phyloP scores from a whole-genome alignment of 2,797 vertebrate genomes.

The Esox lucius region DNA sequence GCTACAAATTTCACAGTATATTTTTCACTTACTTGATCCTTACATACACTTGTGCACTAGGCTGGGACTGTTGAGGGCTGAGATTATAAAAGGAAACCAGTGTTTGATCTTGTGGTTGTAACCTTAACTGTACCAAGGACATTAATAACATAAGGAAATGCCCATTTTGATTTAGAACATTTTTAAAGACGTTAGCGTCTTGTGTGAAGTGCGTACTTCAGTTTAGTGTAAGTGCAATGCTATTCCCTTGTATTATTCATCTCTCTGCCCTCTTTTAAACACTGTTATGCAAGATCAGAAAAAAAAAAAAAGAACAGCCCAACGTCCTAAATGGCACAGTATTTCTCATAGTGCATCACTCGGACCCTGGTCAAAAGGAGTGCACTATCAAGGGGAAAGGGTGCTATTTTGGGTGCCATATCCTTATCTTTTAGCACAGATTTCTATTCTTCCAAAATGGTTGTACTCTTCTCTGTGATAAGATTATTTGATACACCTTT shows the following conservation, averaged over 20 bases:
- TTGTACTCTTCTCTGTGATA: conserved; percentile 4
- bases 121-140: neutral
- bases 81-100: neutral
- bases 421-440: neutral
- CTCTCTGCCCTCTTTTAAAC: conserved; percentile 29
- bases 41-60: neutral
- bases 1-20: neutral
- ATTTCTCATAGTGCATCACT: neutral
- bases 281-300: conserved; percentile 28
- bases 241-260: conserved; percentile 41
- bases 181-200: conserved; percentile 16
- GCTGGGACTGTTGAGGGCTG: neutral
- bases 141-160: conserved; percentile 4
- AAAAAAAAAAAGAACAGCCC: neutral
- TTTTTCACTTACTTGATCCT: neutral
- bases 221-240: conserved; percentile 18
- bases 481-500: neutral
- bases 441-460: neutral
- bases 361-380: neutral
- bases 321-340: neutral
- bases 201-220: neutral
- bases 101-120: neutral
- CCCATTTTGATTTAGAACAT: neutral
- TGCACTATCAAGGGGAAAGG: neutral
- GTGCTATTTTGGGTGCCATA: neutral